Percentiles rank a stretch among this genome's conserved stretches.
phyloP scores from a whole-genome alignment of 2,113 vertebrate species.

The Lipotes vexillifer region DNA sequence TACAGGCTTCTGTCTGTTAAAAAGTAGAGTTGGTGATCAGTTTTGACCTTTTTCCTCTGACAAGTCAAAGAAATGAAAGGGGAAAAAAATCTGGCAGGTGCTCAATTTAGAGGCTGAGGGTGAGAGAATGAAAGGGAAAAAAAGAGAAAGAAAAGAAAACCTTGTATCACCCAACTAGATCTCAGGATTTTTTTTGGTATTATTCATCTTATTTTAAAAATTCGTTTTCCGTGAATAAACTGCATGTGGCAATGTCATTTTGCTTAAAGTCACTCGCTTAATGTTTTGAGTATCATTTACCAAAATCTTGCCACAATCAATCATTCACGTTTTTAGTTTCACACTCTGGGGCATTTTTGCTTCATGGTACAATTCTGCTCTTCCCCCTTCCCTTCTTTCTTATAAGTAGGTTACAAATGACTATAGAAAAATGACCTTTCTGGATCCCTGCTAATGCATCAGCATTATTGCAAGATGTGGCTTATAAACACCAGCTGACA shows the following conservation, averaged over 20 bases:
- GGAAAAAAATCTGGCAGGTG: constrained; percentile 65
- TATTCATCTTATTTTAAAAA: constrained; percentile 56
- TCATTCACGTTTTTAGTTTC: constrained; percentile 66
- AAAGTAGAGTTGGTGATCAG: constrained; percentile 79
- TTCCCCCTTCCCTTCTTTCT: neutral
- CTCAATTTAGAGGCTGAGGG: constrained; percentile 71
- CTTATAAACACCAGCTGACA: neutral
- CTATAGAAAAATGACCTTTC: neutral
- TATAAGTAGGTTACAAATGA: constrained; percentile 41
- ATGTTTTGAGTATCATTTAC: constrained; percentile 77
- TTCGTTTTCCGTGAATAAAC: constrained; percentile 66
- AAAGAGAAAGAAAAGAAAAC: neutral
- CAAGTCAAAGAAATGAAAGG: constrained; percentile 81
- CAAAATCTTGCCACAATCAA: constrained; percentile 69
- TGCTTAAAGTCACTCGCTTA: constrained; percentile 73
- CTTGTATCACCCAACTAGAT: constrained; percentile 36
- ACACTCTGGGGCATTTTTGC: constrained; percentile 55
- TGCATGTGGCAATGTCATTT: constrained; percentile 75
- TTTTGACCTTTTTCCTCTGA: constrained; percentile 79
- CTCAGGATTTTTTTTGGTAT: neutral
- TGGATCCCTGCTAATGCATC: neutral
- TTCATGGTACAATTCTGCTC: constrained; percentile 38
- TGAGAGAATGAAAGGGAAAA: neutral
- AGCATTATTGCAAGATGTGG: neutral
- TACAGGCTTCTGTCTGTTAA: constrained; percentile 82